Percentiles rank a stretch among this genome's conserved stretches.
Conservation (phyloP, 2,888 invertebrate species). For the Amphipoea oculea region DNA sequence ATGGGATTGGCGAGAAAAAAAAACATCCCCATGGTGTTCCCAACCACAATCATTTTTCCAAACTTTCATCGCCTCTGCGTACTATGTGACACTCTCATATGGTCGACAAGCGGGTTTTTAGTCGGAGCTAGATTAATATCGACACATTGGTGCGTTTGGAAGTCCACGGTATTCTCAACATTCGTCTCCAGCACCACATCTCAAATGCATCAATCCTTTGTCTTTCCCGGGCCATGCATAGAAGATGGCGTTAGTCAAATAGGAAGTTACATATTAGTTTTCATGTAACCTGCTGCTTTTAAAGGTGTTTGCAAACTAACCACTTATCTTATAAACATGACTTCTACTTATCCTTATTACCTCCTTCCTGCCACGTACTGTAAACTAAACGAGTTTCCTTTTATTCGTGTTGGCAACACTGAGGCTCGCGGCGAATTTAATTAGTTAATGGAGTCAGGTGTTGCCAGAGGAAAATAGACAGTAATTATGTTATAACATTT, state of each 20-base stretch:
- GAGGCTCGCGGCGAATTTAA: slow-evolving; percentile 50
- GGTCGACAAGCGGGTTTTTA: too few relatives aligned
- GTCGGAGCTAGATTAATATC: too few relatives aligned
- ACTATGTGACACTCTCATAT: too few relatives aligned
- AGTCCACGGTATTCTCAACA: too few relatives aligned
- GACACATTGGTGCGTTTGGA: too few relatives aligned
- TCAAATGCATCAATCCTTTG: too few relatives aligned
- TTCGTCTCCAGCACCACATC: too few relatives aligned
- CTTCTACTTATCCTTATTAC: slow-evolving; percentile 22
- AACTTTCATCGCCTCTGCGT: too few relatives aligned
- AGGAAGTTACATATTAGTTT: neutral
- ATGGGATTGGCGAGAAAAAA: too few relatives aligned
- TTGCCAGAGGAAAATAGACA: slow-evolving; percentile 48
- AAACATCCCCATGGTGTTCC: too few relatives aligned
- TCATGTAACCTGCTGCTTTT: neutral
- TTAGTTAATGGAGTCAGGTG: slow-evolving; percentile 63
- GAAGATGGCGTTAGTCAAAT: neutral
- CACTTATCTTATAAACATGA: slow-evolving; percentile 17
- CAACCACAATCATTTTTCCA: too few relatives aligned
- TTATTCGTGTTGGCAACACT: slow-evolving; percentile 55
- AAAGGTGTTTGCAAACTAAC: slow-evolving; percentile 21
- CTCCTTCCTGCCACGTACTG: slow-evolving; percentile 19
- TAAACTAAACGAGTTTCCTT: slow-evolving; percentile 51
- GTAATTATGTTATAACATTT: slow-evolving; percentile 52
- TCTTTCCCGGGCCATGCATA: too few relatives aligned